Evolutionary conservation across 2,888 invertebrate genomes (phyloP), one percentile per base, ranked within the genome.

Genomic region (Agonopterix arenella): DNA sequence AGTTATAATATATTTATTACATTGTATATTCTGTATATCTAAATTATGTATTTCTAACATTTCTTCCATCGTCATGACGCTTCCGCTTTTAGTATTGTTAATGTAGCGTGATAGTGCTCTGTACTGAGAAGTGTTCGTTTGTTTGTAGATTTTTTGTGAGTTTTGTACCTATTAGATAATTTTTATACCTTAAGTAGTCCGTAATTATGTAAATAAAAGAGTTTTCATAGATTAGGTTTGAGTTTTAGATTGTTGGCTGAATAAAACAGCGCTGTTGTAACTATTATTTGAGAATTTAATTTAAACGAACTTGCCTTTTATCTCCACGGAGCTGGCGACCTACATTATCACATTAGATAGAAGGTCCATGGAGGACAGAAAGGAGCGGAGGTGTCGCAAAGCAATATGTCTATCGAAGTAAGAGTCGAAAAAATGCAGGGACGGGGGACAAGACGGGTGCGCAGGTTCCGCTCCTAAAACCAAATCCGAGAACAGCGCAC

Each of bases 81-180:
- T 81, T 80, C 45, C 41, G 81, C 81, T 81, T 79, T 38, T 78
- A 78, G 70, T 62, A 51, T 57, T 51, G 36, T 36, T 46, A 36
- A 11, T 46, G n/a, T 46, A 11, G n/a, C 40, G 40, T 40, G 10
- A 46, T 18, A 41, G 41, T 47, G 47, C 41, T 49, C 43, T 18
- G n/a, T 18, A 38, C 9, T 18, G 47, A 40, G 48, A 46, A 16
- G 3, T 47, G 10, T 40, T 40, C 5, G 28, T 28, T 28, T 28
- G 7, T 40, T 40, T 40, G 40, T 40, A 40, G 11, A n/a, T 8
- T 43, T 43, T n/a, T 8, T 11, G 11, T 43, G 10, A 4, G 43
- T 43, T 11, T 13, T 43, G 11, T 43, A 13, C 13, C 13, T 13
- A 13, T 8, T 11, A 11, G 43, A 11, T 13, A 11, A n/a, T 11